A percentile compares a stretch with the other conserved stretches of the same genome.
Evolutionary conservation across 2,113 vertebrate genomes (phyloP).

Genomic region (Pleuronectes platessa): DNA sequence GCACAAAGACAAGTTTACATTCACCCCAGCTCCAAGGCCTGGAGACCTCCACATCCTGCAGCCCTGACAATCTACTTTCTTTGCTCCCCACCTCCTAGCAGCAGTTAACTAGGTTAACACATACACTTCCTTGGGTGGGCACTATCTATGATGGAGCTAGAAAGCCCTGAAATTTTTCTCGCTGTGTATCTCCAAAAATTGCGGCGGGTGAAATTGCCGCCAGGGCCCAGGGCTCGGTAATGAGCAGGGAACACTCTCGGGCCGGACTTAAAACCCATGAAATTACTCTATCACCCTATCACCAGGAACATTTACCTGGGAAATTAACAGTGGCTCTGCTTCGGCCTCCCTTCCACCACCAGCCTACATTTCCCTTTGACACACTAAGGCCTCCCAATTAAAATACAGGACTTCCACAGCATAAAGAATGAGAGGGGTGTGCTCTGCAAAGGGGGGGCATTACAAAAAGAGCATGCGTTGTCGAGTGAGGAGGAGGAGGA

Average conservation of each 20-base stretch:
- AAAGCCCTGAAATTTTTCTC: conserved; percentile 32
- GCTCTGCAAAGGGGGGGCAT: conserved; percentile 18
- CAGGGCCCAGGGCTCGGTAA: conserved; percentile 54
- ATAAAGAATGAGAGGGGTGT: conserved; percentile 26
- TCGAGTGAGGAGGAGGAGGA: conserved; percentile 6
- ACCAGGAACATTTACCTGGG: conserved; percentile 76
- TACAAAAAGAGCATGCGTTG: conserved; percentile 21
- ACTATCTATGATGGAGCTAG: conserved; percentile 24
- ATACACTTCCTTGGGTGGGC: conserved; percentile 15
- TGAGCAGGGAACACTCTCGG: conserved; percentile 61
- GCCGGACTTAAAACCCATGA: conserved; percentile 79
- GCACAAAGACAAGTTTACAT: conserved; percentile 55
- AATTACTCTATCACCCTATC: conserved; percentile 74
- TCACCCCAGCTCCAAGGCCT: conserved; percentile 45
- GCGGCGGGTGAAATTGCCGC: conserved; percentile 34
- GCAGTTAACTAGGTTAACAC: conserved; percentile 32
- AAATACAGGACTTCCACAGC: conserved; percentile 35
- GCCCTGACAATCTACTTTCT: conserved; percentile 31
- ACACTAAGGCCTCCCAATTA: conserved; percentile 57
- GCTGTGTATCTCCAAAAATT: conserved; percentile 50
- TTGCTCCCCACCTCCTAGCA: conserved; percentile 26
- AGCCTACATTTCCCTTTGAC: conserved; percentile 37
- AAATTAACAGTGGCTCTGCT: conserved; percentile 67
- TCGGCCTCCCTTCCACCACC: conserved; percentile 20
- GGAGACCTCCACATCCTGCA: conserved; percentile 47